Evolutionary conservation across 2,888 invertebrate species (phyloP), one percentile per base, ranked within the genome.

Genomic region (Lasioglossum marginatum): DNA sequence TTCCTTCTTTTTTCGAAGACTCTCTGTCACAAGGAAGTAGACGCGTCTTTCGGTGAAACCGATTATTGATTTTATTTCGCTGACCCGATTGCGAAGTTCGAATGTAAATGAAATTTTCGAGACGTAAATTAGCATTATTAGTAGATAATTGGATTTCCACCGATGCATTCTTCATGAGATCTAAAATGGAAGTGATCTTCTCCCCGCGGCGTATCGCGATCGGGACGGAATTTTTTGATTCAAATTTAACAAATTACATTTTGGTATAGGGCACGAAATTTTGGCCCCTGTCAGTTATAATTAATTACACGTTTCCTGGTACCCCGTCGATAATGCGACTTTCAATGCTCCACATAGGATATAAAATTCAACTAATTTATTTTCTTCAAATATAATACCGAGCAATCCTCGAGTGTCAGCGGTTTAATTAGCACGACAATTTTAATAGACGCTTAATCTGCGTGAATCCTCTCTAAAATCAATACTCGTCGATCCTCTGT

Each of bases 51-150:
- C n/a, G 23, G 63, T 6, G 40, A n/a, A n/a, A n/a, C n/a, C n/a
- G 70, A 70, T 40, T 40, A 70, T 77, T 66, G 70, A 70, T 70
- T 40, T 40, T 5, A 34, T 23, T 77, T 77, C 48, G 12, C 5
- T 34, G 72, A 72, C 72, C 31, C 23, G 4, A 8, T 40, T 77
- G 23, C 8, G 2, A 68, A 4, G 31, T 3, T 43, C 60, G 16
- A 27, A 31, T 68, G 43, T 43, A 43, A 48, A 57, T 57, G 74
- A 57, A 57, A 57, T 74, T 57, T 37, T 57, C 57, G 16, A 37
- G 37, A 10, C 34, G 68, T 4, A 68, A 68, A 68, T 68, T 68
- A 37, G 66, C 37, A 34, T 68, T 37, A 37, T 37, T 37, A 37
- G 75, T 5, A 19, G 19, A 27, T 63, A 37, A 40, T 27, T n/a